Base-by-base conservation (phyloP, 2,797 vertebrate genomes). In the Adelosebastes latens region DNA sequence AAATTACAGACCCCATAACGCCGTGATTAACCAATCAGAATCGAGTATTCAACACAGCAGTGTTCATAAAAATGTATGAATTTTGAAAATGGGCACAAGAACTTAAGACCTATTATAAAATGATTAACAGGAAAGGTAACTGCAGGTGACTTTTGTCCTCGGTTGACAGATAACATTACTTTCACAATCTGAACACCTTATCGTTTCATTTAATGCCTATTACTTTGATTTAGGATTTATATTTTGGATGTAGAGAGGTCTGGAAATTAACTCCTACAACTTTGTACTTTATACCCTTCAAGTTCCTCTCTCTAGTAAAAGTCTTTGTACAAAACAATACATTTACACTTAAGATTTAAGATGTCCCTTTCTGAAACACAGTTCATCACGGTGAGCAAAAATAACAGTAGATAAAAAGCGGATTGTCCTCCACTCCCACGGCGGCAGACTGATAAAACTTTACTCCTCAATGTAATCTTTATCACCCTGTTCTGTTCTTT, bases 271-370 rank as follows among this genome's bases (percentile, higher is more conserved):
- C 31, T 58, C 27, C 11, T 61, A 3, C 77, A 55, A 73, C 61
- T 81, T 85, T 53, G 4, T 29, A 58, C 46, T 59, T 31, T 32
- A 10, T 13, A 25, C 46, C 52, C 79, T 59, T 83, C 46, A 32
- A 42, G 65, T 63, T 39, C 3, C 60, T 64, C 27, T 63, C 25
- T 78, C 20, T 24, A 82, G 60, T 58, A 61, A 83, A 84, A 64
- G 24, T 75, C 20, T 69, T 67, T 63, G 20, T 70, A 13, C 32
- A 56, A 70, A 77, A 81, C 34, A 78, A 56, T 18, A 53, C 13
- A 68, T 81, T 77, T 42, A 76, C 55, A 71, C 55, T 34, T 36
- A 73, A 80, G 84, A 92, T 90, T 89, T 75, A 89, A 81, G 76
- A 80, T 79, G 84, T 79, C 77, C 49, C 29, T 68, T 69, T 80